A percentile compares a stretch with the other conserved stretches of the same genome.
These are phyloP conservation scores for Apodemia mormo DNA, from an alignment of 2,888 invertebrate genomes.

Conservation along the genomic window DNA sequence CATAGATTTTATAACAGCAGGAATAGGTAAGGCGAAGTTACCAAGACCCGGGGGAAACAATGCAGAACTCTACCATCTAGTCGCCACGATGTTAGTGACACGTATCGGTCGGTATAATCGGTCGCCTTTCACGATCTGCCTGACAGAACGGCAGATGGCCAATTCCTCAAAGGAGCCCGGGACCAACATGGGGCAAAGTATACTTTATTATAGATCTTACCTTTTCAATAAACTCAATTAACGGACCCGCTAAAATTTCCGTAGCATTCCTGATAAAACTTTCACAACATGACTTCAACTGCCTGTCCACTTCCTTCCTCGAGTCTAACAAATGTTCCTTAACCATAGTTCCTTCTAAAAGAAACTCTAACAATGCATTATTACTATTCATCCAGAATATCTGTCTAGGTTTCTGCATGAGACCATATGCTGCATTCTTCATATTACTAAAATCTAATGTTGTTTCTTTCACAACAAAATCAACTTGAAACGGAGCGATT, in stretches of 20 bases:
- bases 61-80: no score
- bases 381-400: constrained; percentile 93
- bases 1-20: no score
- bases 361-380: constrained; percentile 95
- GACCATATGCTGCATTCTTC: constrained; percentile 90
- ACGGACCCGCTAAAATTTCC: constrained; percentile 87
- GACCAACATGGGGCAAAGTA: not conserved
- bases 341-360: constrained; percentile 95
- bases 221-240: constrained; percentile 88
- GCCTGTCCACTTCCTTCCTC: constrained; percentile 96
- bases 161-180: no score
- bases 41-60: no score
- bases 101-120: no score
- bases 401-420: constrained; percentile 89
- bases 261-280: constrained; percentile 91
- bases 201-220: constrained; percentile 58
- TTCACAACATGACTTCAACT: constrained; percentile 94
- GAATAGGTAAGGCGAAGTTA: no score
- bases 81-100: no score
- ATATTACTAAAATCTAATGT: constrained; percentile 96
- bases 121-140: no score
- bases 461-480: constrained; percentile 95
- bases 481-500: constrained; percentile 98
- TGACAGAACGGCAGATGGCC: no score
- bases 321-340: constrained; percentile 96